A percentile compares a stretch with the other conserved stretches of the same genome.
phyloP scores from a whole-genome alignment of 2,797 vertebrate species.

The Epinephelus awoara region DNA sequence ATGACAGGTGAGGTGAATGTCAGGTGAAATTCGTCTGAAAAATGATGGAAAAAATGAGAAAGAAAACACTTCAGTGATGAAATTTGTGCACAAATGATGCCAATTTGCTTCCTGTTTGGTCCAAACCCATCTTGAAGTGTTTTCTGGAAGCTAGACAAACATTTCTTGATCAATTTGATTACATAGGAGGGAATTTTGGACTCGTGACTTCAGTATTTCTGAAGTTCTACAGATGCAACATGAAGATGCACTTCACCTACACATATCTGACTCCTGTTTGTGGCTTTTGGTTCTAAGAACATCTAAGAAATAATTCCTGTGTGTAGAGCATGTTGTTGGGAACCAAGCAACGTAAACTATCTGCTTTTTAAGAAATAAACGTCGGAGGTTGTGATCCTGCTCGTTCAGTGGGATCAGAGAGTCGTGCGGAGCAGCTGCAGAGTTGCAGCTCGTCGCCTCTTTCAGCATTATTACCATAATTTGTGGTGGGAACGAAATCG shows the following conservation, averaged over 20 bases:
- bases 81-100: too few relatives aligned
- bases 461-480: constrained; percentile 68
- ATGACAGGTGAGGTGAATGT: too few relatives aligned
- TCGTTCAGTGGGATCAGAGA: constrained; percentile 21
- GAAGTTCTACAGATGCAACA: not conserved
- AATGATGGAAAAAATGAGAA: too few relatives aligned
- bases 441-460: constrained; percentile 33
- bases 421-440: constrained; percentile 62
- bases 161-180: not conserved
- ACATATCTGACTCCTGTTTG: not conserved
- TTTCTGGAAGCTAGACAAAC: not conserved
- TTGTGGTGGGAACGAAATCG: constrained; percentile 73
- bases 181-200: not conserved
- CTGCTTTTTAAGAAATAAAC: not conserved
- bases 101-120: too few relatives aligned
- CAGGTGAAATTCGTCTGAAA: too few relatives aligned
- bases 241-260: not conserved
- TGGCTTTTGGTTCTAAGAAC: not conserved
- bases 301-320: too few relatives aligned
- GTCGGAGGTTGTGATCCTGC: not conserved
- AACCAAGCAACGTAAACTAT: not conserved
- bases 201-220: not conserved
- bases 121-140: too few relatives aligned
- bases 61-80: too few relatives aligned
- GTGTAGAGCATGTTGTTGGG: too few relatives aligned